Evolutionary conservation across 2,797 vertebrate genomes (phyloP).

Genomic region (Sebastes vulpes): DNA sequence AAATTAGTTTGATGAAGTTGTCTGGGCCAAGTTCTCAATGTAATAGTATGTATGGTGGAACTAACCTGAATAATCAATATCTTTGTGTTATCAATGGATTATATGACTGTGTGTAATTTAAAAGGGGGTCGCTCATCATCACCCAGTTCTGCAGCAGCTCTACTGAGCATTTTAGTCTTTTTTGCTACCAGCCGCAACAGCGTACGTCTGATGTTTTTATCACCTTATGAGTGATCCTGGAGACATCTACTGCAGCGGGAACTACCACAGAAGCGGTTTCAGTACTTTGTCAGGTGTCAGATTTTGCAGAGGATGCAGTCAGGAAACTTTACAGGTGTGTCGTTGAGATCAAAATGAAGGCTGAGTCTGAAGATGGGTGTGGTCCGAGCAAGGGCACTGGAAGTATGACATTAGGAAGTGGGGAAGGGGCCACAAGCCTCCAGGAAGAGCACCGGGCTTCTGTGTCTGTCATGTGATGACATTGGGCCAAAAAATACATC

Average conservation of each 20-base stretch:
- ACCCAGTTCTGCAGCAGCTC: not conserved
- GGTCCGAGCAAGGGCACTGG: too few species aligned
- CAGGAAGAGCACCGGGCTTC: too few species aligned
- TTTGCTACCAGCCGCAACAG: not conserved
- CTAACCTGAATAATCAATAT: not conserved
- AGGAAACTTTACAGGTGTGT: too few species aligned
- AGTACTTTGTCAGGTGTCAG: too few species aligned
- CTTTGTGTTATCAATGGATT: not conserved
- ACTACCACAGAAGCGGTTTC: too few species aligned
- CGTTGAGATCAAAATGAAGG: too few species aligned
- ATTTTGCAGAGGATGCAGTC: too few species aligned
- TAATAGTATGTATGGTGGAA: not conserved
- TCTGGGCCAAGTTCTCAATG: not conserved
- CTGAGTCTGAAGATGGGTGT: too few species aligned
- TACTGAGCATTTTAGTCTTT: accelerated
- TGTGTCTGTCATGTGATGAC: too few species aligned
- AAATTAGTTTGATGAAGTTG: not conserved
- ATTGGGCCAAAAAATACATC: too few species aligned
- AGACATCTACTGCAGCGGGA: not conserved
- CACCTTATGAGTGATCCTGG: not conserved
- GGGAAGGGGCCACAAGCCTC: too few species aligned
- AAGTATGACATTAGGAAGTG: too few species aligned
- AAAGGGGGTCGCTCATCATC: not conserved
- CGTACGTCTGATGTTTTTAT: not conserved
- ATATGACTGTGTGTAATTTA: not conserved